Evolutionary conservation across 2,113 vertebrate species (phyloP), one percentile per base, ranked within the genome.

Genomic region (Delphinus delphis): DNA sequence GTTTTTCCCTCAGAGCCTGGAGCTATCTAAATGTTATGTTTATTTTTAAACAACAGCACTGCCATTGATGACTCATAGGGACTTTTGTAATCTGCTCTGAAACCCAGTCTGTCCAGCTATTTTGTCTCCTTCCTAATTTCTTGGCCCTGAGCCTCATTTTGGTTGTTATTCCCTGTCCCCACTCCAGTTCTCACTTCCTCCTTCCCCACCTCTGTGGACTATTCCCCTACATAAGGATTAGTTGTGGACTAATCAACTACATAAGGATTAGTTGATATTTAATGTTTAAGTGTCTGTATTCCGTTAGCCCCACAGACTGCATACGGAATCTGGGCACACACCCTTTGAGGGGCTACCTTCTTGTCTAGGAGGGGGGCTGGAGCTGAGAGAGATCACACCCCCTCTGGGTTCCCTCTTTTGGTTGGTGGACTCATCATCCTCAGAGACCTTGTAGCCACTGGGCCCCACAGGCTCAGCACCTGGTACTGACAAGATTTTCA

Each of bases 41-140:
- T 96, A 76, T 74, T 97, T 93, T 93, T 74, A 88, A 97, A 93
- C 63, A 86, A 94, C 28, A 95, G 65, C 50, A 76, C 50, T 73
- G 17, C 76, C 70, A 92, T 13, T 71, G n/a, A 81, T 94, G 84
- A 90, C 50, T 93, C 93, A 97, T 55, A 96, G 76, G 77, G 71
- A 85, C 53, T 93, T 87, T 62, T 65, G 14, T 90, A 82, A 97
- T 85, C 76, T 68, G 33, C 71, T 90, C 81, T 93, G 92, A 95
- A 95, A 95, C 38, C 91, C 81, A 31, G 25, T 44, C 68, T 91
- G 70, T 38, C 86, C 7, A 65, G n/a, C 84, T 86, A 79, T 41
- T 92, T 38, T 80, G 33, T 93, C 76, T 44, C 33, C 33, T 85
- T 67, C 3, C 71, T 26, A 55, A 74, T 82, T 87, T 95, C 58